These are phyloP conservation scores for Tryphoninae sp. DNA, from an alignment of 2,888 invertebrate genomes.

Conservation along the genomic window DNA sequence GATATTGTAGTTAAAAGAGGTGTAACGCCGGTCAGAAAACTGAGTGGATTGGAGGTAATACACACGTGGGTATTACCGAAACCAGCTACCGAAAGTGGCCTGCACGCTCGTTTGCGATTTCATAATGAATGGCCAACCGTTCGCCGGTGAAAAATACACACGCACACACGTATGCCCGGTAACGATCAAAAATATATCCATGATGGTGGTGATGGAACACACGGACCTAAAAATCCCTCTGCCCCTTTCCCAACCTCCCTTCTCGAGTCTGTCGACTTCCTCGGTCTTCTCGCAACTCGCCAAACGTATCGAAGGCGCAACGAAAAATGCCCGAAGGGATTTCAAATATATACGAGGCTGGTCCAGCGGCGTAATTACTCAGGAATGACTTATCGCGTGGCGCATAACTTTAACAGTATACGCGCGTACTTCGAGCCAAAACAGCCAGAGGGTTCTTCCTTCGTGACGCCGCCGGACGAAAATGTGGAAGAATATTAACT, in stretches of 20 bases:
- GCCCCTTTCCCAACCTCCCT: neutral
- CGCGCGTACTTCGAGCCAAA: neutral
- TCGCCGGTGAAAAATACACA: conserved; percentile 57
- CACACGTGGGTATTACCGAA: conserved; percentile 63
- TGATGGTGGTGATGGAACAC: conserved; percentile 42
- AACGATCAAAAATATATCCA: conserved; percentile 54
- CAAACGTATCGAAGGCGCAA: conserved; percentile 48
- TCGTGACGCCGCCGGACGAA: conserved; percentile 11
- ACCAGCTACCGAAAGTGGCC: conserved; percentile 65
- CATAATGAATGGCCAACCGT: conserved; percentile 67
- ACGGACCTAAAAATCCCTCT: neutral
- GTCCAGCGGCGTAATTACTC: conserved; percentile 73
- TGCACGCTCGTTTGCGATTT: conserved; percentile 69
- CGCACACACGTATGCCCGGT: conserved; percentile 35
- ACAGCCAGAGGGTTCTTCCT: neutral
- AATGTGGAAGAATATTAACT: conserved; percentile 34
- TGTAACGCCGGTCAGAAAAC: conserved; percentile 38
- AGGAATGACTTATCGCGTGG: conserved; percentile 73
- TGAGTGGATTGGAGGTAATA: conserved; percentile 51
- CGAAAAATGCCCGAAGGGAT: conserved; percentile 51
- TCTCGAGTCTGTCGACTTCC: conserved; percentile 19
- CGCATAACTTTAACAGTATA: conserved; percentile 49
- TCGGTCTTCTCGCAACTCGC: conserved; percentile 32
- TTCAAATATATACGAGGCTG: conserved; percentile 45
- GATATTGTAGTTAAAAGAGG: conserved; percentile 16